Conservation (phyloP, 1,140 invertebrate genomes). For the Tetramorium alpestre region DNA sequence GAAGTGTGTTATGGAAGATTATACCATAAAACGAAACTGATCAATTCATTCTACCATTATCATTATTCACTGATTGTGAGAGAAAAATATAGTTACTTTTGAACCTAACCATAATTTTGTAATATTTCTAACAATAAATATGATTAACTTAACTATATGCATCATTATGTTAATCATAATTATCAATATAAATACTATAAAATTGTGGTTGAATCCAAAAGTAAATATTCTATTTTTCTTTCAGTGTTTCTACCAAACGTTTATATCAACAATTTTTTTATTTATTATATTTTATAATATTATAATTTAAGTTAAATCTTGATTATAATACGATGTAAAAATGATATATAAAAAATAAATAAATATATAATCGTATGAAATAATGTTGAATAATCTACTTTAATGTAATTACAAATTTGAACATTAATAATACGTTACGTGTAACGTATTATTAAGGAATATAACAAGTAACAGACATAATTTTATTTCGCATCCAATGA, state of each 20-base stretch:
- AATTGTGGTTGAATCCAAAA: too few relatives aligned
- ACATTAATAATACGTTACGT: neutral
- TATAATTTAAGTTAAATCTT: too few relatives aligned
- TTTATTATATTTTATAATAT: neutral
- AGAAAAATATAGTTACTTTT: too few relatives aligned
- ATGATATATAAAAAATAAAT: neutral
- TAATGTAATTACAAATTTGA: neutral
- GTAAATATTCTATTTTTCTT: too few relatives aligned
- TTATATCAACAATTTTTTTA: neutral
- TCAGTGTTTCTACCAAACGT: neutral
- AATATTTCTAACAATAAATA: too few relatives aligned
- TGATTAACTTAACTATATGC: too few relatives aligned
- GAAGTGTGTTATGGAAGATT: neutral
- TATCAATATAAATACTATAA: too few relatives aligned
- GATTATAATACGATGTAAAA: neutral
- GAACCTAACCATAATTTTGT: too few relatives aligned
- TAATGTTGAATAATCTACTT: neutral
- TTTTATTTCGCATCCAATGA: neutral
- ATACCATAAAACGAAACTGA: neutral
- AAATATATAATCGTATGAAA: neutral
- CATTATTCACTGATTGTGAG: too few relatives aligned
- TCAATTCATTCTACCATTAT: too few relatives aligned
- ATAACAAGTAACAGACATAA: neutral
- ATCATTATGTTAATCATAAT: too few relatives aligned
- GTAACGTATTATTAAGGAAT: neutral